Evolutionary conservation across 92 coral and sea anemone species (phyloP).

Genomic region (Phymanthus crucifer): DNA sequence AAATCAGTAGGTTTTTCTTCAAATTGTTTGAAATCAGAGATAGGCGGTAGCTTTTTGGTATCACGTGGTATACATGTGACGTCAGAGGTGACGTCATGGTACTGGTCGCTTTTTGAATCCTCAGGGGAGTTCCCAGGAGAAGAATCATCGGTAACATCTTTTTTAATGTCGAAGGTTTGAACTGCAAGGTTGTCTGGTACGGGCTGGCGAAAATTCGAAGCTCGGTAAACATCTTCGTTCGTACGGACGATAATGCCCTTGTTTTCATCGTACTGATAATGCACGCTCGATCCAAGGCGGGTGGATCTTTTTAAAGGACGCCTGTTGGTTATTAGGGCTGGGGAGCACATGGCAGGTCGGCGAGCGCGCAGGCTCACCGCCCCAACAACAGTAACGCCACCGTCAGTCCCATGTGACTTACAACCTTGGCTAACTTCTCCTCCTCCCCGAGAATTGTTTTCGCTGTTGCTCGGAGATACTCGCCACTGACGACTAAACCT

Average conservation of each 20-base stretch:
- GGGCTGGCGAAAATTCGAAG: conserved; percentile 18
- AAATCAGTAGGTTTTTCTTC: neutral
- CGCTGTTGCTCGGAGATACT: neutral
- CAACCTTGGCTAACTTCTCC: too few relatives aligned
- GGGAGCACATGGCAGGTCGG: conserved; percentile 25
- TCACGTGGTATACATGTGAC: neutral
- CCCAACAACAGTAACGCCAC: too few relatives aligned
- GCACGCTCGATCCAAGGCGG: neutral
- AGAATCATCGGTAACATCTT: neutral
- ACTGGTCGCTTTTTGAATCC: neutral
- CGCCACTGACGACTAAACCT: neutral
- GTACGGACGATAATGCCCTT: conserved; percentile 32
- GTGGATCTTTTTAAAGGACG: neutral
- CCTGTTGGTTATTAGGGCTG: neutral
- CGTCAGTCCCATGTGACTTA: neutral
- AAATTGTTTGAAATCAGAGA: neutral
- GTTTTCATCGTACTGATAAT: conserved; percentile 15
- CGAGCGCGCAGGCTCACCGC: neutral
- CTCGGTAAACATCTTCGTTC: conserved; percentile 20
- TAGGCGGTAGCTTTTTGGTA: neutral
- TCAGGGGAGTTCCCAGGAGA: neutral
- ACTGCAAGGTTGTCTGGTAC: neutral
- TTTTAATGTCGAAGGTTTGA: neutral
- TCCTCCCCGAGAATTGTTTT: neutral
- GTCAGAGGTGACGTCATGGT: neutral